Evolutionary conservation across 2,888 invertebrate species (phyloP), one percentile per base, ranked within the genome.

Genomic region (Lymantria dispar): DNA sequence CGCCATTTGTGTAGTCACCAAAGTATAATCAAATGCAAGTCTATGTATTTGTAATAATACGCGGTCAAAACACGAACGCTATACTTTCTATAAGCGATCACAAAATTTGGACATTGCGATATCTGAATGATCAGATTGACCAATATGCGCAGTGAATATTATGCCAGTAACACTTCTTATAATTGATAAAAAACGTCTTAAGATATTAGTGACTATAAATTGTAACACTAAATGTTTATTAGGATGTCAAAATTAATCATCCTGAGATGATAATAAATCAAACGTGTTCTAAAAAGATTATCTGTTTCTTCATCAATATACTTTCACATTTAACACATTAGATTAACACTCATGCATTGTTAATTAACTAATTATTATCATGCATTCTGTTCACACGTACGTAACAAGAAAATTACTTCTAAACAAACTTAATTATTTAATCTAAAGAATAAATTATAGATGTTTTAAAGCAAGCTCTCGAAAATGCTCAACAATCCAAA

Each of bases 401-500:
- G 22, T 22, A 22, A 22, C 22, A 22, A 3, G 2, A 22, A 22
- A 22, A 22, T 22, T 7, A 9, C 9, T 36, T 36, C 36, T 9
- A 36, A 36, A 36, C 36, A 11, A 36, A 36, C 11, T 11, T 36
- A 36, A 11, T 36, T 36, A 36, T 36, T 7, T 36, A 9, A 36
- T 36, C 10, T 36, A 36, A 11, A 36, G 36, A 36, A 11, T 36
- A 36, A 36, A 22, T 22, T 22, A 22, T 22, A 38, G 11, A 10
- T n/a, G 11, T 7, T n/a, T 7, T 38, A 9, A 11, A 30, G 33
- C 44, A 37, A 15, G 12, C 45, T 41, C 37, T 11, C 40, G 43
- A 39, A 46, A 43, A 47, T 22, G 22, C 44, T 43, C 12, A 11
- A 11, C 41, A 31, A 41, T 47, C 31, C 22, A 33, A 48, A 38